phyloP scores from a whole-genome alignment of 1,140 invertebrate species.

The Zophobas atratus region DNA sequence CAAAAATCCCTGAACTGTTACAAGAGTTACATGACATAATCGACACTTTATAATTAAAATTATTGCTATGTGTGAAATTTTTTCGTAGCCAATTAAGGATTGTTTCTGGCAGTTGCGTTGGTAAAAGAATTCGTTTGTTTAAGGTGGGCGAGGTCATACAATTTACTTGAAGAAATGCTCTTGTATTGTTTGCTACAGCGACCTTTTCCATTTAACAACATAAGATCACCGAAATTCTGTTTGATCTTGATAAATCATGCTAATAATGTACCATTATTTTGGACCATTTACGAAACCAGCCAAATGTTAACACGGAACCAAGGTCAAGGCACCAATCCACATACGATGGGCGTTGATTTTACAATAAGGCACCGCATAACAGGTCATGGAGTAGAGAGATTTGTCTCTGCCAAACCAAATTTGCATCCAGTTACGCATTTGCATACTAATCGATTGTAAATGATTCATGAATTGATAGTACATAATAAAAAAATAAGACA shows the following conservation, averaged over 20 bases:
- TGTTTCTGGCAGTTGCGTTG: conserved; percentile 18
- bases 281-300: conserved; percentile 16
- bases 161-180: conserved; percentile 31
- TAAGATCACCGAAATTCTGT: conserved; percentile 15
- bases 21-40: conserved; percentile 12
- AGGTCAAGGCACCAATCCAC: conserved; percentile 12
- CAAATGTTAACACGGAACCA: not conserved
- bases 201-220: conserved; percentile 17
- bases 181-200: conserved; percentile 28
- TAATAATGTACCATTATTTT: conserved; percentile 20
- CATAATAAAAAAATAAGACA: too few species aligned
- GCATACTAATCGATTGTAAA: conserved; percentile 3
- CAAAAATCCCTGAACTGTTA: conserved; percentile 13
- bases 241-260: conserved; percentile 39
- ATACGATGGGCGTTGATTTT: not conserved
- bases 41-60: conserved; percentile 31
- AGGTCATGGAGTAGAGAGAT: not conserved
- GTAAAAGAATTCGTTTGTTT: conserved; percentile 21
- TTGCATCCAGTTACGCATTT: not conserved
- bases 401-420: not conserved
- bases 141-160: conserved; percentile 25
- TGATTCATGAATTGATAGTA: not conserved
- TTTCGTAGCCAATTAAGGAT: conserved; percentile 25
- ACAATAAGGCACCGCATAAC: not conserved
- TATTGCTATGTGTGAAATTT: conserved; percentile 30